Base-by-base conservation (phyloP, 2,888 invertebrate species). In the Leptinotarsa tumamoca region DNA sequence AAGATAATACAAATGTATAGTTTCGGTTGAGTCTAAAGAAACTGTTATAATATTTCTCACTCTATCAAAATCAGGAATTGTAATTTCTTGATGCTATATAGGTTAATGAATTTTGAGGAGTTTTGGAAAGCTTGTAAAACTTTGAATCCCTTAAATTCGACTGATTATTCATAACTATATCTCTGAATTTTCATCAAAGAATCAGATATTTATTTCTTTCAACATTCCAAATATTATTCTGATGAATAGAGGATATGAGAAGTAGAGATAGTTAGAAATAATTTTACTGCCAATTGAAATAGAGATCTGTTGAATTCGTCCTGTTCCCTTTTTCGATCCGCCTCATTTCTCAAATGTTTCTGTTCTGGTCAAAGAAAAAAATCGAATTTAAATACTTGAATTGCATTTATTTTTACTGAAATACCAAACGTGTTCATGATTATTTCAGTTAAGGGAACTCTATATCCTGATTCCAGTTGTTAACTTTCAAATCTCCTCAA, bases 1-100 rank as follows among this genome's bases (percentile, higher is more conserved):
- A 75, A 58, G 78, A 76, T 61, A 78, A 76, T 51, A 78, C 78
- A 13, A 76, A 78, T 51, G 78, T 78, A 21, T 78, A 72, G 70
- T 56, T 27, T 50, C 17, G 14, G 33, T 21, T 21, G 15, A 51
- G 27, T 23, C 51, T 51, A 17, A 66, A 43, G 18, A 58, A 63
- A 54, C 13, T 33, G 17, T 49, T 52, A 54, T 27, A 52, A 33
- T 18, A 18, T 72, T 51, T 50, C 56, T 49, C 13, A 61, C 54
- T 27, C 51, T 68, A 51, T 73, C 58, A 51, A 50, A 66, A 43
- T 27, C n/a, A 51, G 58, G 23, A 27, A 49, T 58, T 70, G 70
- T 70, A 70, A 58, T 33, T 63, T 17, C 13, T 33, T 27, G 17
- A n/a, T 13, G 43, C 63, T 33, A 58, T 58, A 49, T 18, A 14